phyloP scores from a whole-genome alignment of 2,888 invertebrate genomes.

The Troglohyphantes excavatus region DNA sequence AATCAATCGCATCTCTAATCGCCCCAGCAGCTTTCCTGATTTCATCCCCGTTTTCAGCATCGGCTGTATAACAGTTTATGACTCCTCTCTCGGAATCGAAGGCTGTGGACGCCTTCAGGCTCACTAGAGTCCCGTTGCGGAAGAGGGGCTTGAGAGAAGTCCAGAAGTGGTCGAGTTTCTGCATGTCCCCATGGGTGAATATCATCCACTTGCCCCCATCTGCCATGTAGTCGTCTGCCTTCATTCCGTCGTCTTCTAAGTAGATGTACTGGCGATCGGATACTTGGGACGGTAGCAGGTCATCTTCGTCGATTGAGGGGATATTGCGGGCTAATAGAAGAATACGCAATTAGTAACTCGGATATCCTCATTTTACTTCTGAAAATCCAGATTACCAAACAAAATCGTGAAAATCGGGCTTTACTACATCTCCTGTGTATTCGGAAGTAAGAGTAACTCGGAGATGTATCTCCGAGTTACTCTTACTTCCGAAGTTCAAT shows the following conservation, averaged over 20 bases:
- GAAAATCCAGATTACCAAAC: too few species aligned
- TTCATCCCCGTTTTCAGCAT: not conserved
- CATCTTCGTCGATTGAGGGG: not conserved
- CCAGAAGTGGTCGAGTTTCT: constrained; percentile 15
- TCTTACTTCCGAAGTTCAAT: too few species aligned
- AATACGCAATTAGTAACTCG: too few species aligned
- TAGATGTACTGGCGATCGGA: constrained; percentile 3
- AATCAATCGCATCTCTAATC: constrained; percentile 3
- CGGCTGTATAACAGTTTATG: constrained; percentile 28
- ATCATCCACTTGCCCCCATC: constrained; percentile 36
- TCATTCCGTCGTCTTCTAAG: not conserved
- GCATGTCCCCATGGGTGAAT: not conserved
- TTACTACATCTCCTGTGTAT: too few species aligned
- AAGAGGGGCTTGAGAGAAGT: not conserved
- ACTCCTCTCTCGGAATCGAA: not conserved
- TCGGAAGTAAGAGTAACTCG: too few species aligned
- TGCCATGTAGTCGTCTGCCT: not conserved
- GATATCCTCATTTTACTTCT: too few species aligned
- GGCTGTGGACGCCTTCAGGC: constrained; percentile 28
- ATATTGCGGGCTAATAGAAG: too few species aligned
- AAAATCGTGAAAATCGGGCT: too few species aligned
- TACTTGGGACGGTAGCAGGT: constrained; percentile 5
- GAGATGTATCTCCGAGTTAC: too few species aligned
- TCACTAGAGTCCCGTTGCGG: not conserved
- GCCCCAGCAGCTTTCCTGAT: constrained; percentile 38